Conservation (phyloP, 2,113 vertebrate species). For the Tautogolabrus adspersus region DNA sequence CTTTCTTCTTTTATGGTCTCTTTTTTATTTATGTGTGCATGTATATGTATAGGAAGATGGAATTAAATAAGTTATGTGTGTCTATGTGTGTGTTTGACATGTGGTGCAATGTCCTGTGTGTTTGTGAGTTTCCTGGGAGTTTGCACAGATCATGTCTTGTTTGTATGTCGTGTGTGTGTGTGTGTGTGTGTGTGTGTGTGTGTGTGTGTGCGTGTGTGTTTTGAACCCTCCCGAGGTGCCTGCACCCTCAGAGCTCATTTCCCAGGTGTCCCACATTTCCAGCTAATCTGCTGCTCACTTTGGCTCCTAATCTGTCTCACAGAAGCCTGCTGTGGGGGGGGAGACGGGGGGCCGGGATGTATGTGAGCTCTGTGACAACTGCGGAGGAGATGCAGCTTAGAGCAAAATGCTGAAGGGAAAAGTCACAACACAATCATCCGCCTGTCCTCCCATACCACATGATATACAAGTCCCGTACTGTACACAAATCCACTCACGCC, state of each 20-base stretch:
- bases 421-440: constrained; percentile 35
- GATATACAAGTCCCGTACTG: constrained; percentile 1
- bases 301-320: constrained; percentile 76
- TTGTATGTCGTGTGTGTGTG: not conserved
- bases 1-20: constrained; percentile 38
- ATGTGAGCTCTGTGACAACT: constrained; percentile 67
- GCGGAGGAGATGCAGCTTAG: constrained; percentile 63
- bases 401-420: constrained; percentile 58
- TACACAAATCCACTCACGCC: not conserved
- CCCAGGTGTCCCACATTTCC: constrained; percentile 83
- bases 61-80: constrained; percentile 36
- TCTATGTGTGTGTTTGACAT: not conserved
- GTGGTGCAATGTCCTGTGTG: not conserved
- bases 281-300: constrained; percentile 80
- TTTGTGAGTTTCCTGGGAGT: constrained; percentile 1
- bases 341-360: constrained; percentile 31
- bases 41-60: constrained; percentile 51
- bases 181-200: constrained; percentile 12
- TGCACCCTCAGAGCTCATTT: constrained; percentile 69
- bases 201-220: constrained; percentile 13
- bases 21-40: constrained; percentile 63
- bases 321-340: constrained; percentile 54
- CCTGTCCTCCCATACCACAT: constrained; percentile 9
- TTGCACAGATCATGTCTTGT: constrained; percentile 17
- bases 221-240: constrained; percentile 37